Evolutionary conservation across 2,113 vertebrate genomes (phyloP).

Genomic region (Bufo gargarizans): DNA sequence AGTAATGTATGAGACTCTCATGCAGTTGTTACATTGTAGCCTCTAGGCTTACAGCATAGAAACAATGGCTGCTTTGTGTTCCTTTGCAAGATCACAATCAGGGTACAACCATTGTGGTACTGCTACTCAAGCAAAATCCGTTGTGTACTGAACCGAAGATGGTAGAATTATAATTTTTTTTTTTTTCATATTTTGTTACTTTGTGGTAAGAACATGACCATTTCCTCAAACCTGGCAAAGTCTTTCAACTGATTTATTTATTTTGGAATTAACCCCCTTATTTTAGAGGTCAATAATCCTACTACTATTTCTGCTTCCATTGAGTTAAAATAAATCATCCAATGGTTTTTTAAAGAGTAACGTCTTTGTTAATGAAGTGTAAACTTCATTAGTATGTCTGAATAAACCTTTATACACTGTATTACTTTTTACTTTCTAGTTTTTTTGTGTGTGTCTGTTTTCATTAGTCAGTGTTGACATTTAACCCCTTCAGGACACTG

Average conservation of each 20-base stretch:
- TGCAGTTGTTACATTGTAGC: background rate
- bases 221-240: background rate
- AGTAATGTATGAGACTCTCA: background rate
- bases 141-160: background rate
- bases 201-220: background rate
- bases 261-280: background rate
- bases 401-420: constrained; percentile 36
- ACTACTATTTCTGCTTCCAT: constrained; percentile 22
- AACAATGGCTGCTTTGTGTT: background rate
- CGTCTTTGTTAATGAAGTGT: constrained; percentile 24
- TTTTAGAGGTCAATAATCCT: background rate
- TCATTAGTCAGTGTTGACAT: background rate
- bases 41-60: background rate
- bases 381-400: constrained; percentile 16
- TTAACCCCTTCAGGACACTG: too few relatives aligned
- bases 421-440: background rate
- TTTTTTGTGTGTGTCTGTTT: background rate
- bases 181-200: background rate
- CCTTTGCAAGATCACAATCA: background rate
- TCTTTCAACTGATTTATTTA: constrained; percentile 31
- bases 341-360: background rate
- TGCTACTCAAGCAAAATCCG: background rate
- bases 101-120: background rate
- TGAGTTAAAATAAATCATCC: background rate
- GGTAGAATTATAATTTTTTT: background rate